Evolutionary conservation across 1,140 invertebrate species (phyloP), one percentile per base, ranked within the genome.

Genomic region (Aporrectodea caliginosa): DNA sequence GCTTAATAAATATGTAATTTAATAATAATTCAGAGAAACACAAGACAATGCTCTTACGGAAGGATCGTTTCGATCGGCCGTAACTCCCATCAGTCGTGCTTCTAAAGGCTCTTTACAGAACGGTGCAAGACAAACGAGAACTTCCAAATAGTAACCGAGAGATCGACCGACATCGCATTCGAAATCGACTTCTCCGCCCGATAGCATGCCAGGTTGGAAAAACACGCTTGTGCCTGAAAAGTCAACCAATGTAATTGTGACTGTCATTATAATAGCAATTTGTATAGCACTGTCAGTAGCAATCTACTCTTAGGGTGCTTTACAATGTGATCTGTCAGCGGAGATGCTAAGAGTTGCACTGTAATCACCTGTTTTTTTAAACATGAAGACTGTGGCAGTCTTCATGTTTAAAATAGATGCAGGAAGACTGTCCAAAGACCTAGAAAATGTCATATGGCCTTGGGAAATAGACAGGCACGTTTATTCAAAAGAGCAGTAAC

Each of bases 101-200:
- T 94, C 90, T 1, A 99, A 77, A 1, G 95, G 92, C 84, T 92
- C 92, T 90, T 99, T 99, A 86, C 95, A 98, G 88, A 99, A 99
- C 29, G 97, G 95, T 22, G 94, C 97, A 69, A 99, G 84, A 70
- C 93, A 93, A 80, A 98, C 89, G 0, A 98, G 85, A 12, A 92
- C 91, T 90, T 99, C 97, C 81, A 99, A 89, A 87, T 95, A 99
- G 89, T 98, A 99, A 84, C 92, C 92, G 84, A 98, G 93, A 34
- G 93, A 92, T 85, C 95, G 90, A 84, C 93, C 90, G 31, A 91
- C 87, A 82, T 92, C 93, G 88, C 97, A 99, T 77, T 94, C 93
- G 89, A 98, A 95, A 72, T 93, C 92, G 35, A 98, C 84, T 80
- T 90, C 90, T 32, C 97, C 98, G 73, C 98, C 98, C 79, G 92